phyloP scores from a whole-genome alignment of 1,140 invertebrate species.

The Brachionus manjavacas region DNA sequence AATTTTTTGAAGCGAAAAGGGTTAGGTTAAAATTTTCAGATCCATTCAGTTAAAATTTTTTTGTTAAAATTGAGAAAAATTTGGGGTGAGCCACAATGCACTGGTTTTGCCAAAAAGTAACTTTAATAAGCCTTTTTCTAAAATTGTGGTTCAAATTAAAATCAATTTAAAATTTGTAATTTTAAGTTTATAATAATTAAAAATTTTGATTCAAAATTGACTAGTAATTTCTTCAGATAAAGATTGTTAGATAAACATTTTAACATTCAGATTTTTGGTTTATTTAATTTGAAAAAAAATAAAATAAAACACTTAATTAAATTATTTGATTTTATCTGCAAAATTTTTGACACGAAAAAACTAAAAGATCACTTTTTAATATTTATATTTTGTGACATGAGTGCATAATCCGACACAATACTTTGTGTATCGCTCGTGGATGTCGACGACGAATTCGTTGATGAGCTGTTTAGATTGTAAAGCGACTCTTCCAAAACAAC shows the following conservation, averaged over 20 bases:
- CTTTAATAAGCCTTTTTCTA: too few species aligned
- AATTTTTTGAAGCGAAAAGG: too few species aligned
- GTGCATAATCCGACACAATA: background rate
- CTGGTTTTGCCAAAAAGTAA: too few species aligned
- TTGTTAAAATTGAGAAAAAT: too few species aligned
- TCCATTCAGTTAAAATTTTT: too few species aligned
- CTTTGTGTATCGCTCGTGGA: background rate
- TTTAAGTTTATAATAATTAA: too few species aligned
- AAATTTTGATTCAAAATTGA: too few species aligned
- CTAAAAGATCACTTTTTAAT: background rate
- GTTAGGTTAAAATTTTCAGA: too few species aligned
- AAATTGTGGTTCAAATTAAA: too few species aligned
- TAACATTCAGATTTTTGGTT: background rate
- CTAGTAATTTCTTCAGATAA: too few species aligned
- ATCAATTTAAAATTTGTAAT: too few species aligned
- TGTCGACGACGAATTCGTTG: background rate
- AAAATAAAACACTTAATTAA: background rate
- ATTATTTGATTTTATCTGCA: background rate
- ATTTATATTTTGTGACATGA: background rate
- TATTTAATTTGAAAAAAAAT: background rate
- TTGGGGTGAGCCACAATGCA: too few species aligned
- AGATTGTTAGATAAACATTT: background rate
- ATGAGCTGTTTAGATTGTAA: background rate
- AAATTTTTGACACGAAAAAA: background rate
- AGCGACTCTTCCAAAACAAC: slow-evolving; percentile 16